These are phyloP conservation scores for Ictalurus punctatus DNA, from an alignment of 2,113 vertebrate genomes.

Conservation along the genomic window DNA sequence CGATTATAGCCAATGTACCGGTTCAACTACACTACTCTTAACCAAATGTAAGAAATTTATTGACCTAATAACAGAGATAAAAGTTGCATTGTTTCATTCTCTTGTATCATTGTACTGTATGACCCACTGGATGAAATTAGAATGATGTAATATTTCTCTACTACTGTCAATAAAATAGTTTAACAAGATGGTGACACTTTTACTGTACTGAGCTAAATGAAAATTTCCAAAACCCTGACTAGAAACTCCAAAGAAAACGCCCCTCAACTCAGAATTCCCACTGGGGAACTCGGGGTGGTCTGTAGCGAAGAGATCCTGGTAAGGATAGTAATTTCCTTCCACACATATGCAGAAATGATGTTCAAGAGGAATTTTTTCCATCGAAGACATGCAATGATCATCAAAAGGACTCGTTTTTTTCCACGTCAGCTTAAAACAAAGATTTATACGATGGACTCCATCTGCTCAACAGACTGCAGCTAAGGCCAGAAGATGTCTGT, in stretches of 20 bases:
- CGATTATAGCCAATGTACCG: background rate
- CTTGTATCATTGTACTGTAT: too few species aligned
- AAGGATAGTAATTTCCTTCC: background rate
- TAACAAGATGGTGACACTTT: background rate
- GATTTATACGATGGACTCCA: background rate
- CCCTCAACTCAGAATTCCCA: background rate
- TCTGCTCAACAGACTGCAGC: background rate
- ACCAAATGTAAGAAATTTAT: background rate
- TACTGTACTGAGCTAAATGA: background rate
- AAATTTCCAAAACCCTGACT: background rate
- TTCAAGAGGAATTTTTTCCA: background rate
- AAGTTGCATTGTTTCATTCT: background rate
- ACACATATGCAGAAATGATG: background rate
- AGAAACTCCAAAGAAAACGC: background rate
- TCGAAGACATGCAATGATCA: background rate
- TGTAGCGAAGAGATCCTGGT: background rate
- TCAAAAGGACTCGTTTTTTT: background rate
- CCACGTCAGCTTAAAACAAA: background rate
- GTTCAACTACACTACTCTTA: background rate
- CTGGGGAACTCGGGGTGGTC: too few species aligned
- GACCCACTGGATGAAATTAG: background rate
- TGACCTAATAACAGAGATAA: background rate
- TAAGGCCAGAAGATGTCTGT: slow-evolving; percentile 15
- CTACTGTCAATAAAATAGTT: background rate
- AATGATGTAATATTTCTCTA: background rate